phyloP scores from a whole-genome alignment of 2,113 vertebrate genomes.

The Poeciliopsis turrubarensis region DNA sequence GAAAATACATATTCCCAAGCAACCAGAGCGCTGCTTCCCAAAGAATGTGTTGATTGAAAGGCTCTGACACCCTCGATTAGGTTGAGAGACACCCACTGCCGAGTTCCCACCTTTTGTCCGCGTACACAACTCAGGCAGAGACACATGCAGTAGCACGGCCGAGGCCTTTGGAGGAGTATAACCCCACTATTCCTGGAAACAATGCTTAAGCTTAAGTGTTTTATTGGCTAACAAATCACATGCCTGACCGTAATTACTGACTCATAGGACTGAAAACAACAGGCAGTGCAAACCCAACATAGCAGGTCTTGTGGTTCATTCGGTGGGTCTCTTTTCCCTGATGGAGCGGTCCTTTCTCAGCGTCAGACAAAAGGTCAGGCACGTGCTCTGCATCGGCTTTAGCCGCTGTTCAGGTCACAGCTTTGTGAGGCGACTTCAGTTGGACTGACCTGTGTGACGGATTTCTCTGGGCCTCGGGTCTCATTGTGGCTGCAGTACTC shows the following conservation, averaged over 20 bases:
- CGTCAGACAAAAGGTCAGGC: constrained; percentile 56
- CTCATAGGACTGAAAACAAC: constrained; percentile 70
- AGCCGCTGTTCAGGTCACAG: constrained; percentile 24
- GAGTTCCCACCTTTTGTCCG: constrained; percentile 7
- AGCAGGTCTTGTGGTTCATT: constrained; percentile 38
- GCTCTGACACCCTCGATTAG: constrained; percentile 71
- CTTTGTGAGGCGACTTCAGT: background rate
- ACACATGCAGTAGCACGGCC: constrained; percentile 32
- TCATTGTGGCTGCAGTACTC: constrained; percentile 89
- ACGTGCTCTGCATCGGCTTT: constrained; percentile 56
- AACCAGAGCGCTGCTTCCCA: constrained; percentile 64
- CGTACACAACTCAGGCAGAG: constrained; percentile 24
- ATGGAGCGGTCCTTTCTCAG: constrained; percentile 38
- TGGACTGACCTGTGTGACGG: constrained; percentile 84
- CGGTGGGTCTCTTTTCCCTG: constrained; percentile 44
- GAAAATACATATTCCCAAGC: constrained; percentile 79
- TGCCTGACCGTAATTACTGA: constrained; percentile 67
- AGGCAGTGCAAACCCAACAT: constrained; percentile 41
- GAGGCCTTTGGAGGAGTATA: constrained; percentile 46
- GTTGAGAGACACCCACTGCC: constrained; percentile 47
- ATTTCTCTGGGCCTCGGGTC: constrained; percentile 81
- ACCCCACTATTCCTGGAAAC: constrained; percentile 68
- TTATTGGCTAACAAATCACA: constrained; percentile 70
- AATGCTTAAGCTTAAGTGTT: constrained; percentile 68
- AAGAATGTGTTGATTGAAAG: constrained; percentile 78